Evolutionary conservation across 2,888 invertebrate species (phyloP).

Genomic region (Caenorhabditis becei): DNA sequence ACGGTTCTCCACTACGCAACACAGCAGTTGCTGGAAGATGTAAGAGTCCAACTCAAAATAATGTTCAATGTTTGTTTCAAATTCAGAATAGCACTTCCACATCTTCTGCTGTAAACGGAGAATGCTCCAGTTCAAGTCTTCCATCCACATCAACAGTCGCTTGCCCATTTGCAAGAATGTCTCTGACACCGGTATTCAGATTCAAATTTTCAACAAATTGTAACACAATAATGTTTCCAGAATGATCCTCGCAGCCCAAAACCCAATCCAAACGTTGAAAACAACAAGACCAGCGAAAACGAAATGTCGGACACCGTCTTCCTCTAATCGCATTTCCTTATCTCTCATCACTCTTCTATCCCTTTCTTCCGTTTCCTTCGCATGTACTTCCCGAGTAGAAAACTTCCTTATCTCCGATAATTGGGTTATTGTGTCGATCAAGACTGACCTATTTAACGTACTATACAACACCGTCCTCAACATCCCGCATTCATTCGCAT

Average conservation of each 20-base stretch:
- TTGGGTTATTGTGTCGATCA: conserved; percentile 63
- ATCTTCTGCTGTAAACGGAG: conserved; percentile 15
- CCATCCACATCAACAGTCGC: conserved; percentile 30
- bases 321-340: conserved; percentile 35
- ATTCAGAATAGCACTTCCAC: conserved; percentile 29
- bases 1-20: conserved; percentile 75
- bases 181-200: conserved; percentile 12
- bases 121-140: conserved; percentile 31
- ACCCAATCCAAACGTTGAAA: background rate
- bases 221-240: conserved; percentile 5
- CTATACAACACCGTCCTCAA: conserved; percentile 13
- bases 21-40: conserved; percentile 56
- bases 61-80: background rate
- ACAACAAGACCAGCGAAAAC: conserved; percentile 10
- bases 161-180: conserved; percentile 45
- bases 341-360: conserved; percentile 1
- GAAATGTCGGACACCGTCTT: conserved; percentile 55
- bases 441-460: conserved; percentile 57
- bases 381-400: conserved; percentile 24
- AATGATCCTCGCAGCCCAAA: conserved; percentile 13
- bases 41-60: background rate
- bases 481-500: conserved; percentile 4
- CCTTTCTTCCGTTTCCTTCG: background rate
- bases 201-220: background rate
- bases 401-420: conserved; percentile 53